phyloP scores from a whole-genome alignment of 92 coral and sea anemone genomes.

The Phenganax subtilis region DNA sequence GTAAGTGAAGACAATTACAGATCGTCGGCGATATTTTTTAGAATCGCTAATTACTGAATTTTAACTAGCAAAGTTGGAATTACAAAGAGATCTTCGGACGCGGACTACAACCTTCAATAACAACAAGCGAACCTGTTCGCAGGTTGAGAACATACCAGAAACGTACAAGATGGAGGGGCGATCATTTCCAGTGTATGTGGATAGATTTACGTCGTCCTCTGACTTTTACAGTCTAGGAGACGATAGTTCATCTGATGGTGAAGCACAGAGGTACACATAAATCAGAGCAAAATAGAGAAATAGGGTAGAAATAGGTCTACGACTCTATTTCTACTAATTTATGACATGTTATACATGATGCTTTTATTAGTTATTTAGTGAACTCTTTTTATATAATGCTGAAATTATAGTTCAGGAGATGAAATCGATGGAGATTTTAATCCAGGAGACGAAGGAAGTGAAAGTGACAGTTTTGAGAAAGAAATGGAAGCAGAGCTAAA shows the following conservation, averaged over 20 bases:
- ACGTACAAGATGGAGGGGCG: background rate
- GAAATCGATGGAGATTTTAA: slow-evolving; percentile 44
- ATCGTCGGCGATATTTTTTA: too few relatives aligned
- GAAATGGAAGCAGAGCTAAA: slow-evolving; percentile 85
- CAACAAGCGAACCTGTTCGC: background rate
- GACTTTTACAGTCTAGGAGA: slow-evolving; percentile 26
- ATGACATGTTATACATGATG: background rate
- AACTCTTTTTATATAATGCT: background rate
- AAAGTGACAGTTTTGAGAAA: slow-evolving; percentile 64
- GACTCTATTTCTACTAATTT: background rate
- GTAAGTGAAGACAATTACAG: too few relatives aligned
- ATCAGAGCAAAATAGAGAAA: background rate
- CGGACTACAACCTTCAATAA: too few relatives aligned
- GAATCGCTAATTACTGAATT: too few relatives aligned
- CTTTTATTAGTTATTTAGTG: background rate
- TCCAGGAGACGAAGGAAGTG: slow-evolving; percentile 31
- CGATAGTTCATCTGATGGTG: slow-evolving; percentile 39
- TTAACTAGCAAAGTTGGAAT: too few relatives aligned
- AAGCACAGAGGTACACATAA: slow-evolving; percentile 12
- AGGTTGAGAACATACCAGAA: background rate
- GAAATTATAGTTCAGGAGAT: slow-evolving; percentile 61
- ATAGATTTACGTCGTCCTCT: background rate
- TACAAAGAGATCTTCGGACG: too few relatives aligned
- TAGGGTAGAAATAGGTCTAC: background rate
- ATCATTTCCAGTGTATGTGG: background rate